phyloP scores from a whole-genome alignment of 2,888 invertebrate species.

The Rhagonycha fulva region DNA sequence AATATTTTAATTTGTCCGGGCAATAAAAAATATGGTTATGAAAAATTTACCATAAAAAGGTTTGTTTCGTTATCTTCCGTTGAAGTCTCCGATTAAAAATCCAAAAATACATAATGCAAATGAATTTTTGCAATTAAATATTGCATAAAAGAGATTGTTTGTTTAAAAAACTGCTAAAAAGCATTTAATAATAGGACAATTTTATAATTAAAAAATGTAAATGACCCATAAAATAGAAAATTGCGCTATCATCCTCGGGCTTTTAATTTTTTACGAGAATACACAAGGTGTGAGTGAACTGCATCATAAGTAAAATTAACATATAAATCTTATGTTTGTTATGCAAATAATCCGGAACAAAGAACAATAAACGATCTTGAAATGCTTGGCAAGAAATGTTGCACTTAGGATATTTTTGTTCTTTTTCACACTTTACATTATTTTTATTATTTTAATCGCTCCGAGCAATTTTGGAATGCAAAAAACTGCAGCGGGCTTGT shows the following conservation, averaged over 20 bases:
- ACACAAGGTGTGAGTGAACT: not conserved
- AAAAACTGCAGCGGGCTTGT: not conserved
- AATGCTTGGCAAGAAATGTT: not conserved
- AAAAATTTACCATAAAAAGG: not conserved
- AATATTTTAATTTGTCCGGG: not conserved
- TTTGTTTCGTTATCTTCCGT: not conserved
- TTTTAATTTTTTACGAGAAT: conserved; percentile 2
- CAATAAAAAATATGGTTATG: not conserved
- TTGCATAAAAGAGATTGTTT: not conserved
- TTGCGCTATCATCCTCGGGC: conserved; percentile 16
- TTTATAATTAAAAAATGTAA: not conserved
- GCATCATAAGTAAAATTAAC: not conserved
- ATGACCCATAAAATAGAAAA: conserved; percentile 17
- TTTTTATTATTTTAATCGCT: not conserved
- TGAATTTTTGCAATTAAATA: not conserved
- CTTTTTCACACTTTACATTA: not conserved
- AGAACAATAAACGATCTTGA: not conserved
- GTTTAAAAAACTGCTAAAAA: not conserved
- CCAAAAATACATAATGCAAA: not conserved
- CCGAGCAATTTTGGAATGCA: not conserved
- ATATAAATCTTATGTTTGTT: not conserved
- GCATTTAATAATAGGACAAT: not conserved
- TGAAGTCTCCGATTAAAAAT: not conserved
- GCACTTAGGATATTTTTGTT: not conserved
- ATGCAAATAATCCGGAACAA: not conserved